Conservation (phyloP, 2,797 vertebrate genomes). For the Pseudotriccus pelzelni region DNA sequence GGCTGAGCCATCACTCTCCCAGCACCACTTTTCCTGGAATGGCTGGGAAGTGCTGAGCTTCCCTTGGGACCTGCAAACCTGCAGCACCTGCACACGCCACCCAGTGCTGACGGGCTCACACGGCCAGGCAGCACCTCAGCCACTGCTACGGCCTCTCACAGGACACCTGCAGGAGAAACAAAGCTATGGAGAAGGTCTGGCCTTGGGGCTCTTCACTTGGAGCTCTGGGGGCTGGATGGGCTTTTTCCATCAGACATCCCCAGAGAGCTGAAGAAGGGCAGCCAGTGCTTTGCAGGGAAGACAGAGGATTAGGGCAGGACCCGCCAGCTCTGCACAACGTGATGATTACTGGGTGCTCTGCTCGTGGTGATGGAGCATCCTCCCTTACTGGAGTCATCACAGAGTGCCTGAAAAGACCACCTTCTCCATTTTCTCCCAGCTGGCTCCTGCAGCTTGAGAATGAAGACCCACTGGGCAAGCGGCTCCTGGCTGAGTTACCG, state of each 20-base stretch:
- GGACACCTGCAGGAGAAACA: background rate
- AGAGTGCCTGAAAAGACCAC: background rate
- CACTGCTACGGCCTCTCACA: background rate
- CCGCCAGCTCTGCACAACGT: background rate
- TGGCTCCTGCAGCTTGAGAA: background rate
- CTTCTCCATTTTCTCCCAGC: background rate
- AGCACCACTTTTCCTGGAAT: rapidly evolving
- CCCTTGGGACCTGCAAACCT: background rate
- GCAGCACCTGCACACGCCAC: background rate
- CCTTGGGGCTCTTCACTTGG: rapidly evolving
- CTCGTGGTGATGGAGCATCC: background rate
- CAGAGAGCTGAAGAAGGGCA: rapidly evolving
- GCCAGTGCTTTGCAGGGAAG: background rate
- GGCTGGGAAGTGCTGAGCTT: background rate
- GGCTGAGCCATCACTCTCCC: background rate
- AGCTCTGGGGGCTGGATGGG: background rate
- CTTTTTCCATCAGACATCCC: background rate
- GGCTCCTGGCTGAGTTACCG: background rate
- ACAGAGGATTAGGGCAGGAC: background rate
- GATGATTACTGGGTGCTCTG: background rate
- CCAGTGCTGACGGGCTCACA: background rate
- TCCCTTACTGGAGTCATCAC: background rate
- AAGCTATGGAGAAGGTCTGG: background rate
- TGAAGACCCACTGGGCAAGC: background rate
- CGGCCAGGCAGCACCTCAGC: background rate